These are phyloP conservation scores for Apis laboriosa DNA, from an alignment of 1,140 invertebrate genomes.

Conservation along the genomic window DNA sequence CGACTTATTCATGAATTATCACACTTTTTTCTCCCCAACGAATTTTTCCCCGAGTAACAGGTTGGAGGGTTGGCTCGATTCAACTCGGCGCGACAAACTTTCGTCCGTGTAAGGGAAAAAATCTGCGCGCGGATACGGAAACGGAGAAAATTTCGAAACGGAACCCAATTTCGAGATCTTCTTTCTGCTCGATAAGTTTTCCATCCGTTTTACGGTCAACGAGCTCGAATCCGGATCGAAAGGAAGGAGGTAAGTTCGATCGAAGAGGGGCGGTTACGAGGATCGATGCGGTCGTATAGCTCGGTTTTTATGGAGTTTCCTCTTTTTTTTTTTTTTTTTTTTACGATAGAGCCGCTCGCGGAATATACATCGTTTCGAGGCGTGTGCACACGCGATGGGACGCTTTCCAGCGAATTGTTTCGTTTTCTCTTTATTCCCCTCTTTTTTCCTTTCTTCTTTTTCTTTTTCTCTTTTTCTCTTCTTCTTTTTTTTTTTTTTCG, in stretches of 20 bases:
- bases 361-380: slow-evolving; percentile 6
- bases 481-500: not conserved
- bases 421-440: not conserved
- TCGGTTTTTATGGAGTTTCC: slow-evolving; percentile 42
- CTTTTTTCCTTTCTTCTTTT: not conserved
- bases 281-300: slow-evolving; percentile 39
- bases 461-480: not conserved
- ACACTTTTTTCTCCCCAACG: slow-evolving; percentile 9
- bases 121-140: no score
- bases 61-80: not conserved
- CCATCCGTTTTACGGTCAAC: not conserved
- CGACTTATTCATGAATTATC: slow-evolving; percentile 44
- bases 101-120: not conserved
- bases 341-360: slow-evolving; percentile 33
- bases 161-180: not conserved
- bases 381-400: not conserved
- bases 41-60: slow-evolving; percentile 36
- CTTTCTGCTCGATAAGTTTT: not conserved
- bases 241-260: slow-evolving; percentile 53
- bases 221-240: not conserved
- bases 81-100: not conserved
- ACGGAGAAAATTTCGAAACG: no score
- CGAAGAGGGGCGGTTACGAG: slow-evolving; percentile 53
- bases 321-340: slow-evolving; percentile 6
- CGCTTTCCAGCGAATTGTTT: slow-evolving; percentile 32